Conservation (phyloP, 1,140 invertebrate genomes). For the Maniola jurtina region DNA sequence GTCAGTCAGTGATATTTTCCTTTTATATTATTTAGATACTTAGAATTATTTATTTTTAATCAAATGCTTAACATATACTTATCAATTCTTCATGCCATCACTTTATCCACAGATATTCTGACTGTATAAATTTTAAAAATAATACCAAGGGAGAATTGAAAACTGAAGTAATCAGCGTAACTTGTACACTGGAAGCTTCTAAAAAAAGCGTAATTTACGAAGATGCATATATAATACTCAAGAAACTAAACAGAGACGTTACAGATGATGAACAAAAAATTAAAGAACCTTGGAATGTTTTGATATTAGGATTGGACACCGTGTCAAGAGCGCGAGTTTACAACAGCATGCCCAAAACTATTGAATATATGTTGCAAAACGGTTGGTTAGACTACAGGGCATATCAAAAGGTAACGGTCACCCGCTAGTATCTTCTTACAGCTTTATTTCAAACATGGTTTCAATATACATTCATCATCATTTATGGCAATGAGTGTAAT, state of each 20-base stretch:
- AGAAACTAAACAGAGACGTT: constrained; percentile 32
- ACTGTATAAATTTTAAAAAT: constrained; percentile 41
- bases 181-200: constrained; percentile 31
- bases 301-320: constrained; percentile 90
- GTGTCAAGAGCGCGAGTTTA: constrained; percentile 88
- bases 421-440: no score
- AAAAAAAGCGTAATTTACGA: constrained; percentile 41
- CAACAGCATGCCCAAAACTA: constrained; percentile 87
- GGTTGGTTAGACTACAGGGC: constrained; percentile 76
- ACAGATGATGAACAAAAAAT: constrained; percentile 7
- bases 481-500: no score
- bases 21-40: no score
- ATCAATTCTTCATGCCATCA: background rate
- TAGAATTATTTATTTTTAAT: no score
- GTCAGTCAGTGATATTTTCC: no score
- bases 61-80: no score
- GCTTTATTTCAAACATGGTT: background rate
- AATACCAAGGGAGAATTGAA: constrained; percentile 34
- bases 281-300: constrained; percentile 78
- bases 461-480: no score
- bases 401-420: constrained; percentile 72
- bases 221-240: constrained; percentile 50
- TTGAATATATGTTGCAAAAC: constrained; percentile 81
- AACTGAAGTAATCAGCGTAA: constrained; percentile 49
- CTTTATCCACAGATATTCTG: constrained; percentile 37